Percentiles rank a stretch among this genome's conserved stretches.
phyloP scores from a whole-genome alignment of 2,113 vertebrate species.

The Eurypyga helias region DNA sequence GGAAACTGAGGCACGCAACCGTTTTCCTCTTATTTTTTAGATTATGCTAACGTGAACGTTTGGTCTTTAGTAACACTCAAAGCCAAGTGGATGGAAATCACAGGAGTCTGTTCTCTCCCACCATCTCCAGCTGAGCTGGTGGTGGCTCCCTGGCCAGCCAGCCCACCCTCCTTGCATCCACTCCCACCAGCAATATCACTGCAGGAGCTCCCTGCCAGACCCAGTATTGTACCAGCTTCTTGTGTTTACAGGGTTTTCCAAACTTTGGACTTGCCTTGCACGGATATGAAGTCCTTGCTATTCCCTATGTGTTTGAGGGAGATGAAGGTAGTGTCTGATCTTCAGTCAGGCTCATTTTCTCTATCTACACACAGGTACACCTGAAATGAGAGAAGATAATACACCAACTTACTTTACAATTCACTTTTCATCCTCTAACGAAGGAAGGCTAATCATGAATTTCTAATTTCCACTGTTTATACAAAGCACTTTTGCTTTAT shows the following conservation, averaged over 20 bases:
- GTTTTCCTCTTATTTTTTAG: not conserved
- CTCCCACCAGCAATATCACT: not conserved
- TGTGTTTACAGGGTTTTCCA: not conserved
- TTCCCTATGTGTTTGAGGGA: not conserved
- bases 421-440: not conserved
- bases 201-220: not conserved
- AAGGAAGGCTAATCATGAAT: slow-evolving; percentile 1
- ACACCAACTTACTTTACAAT: not conserved
- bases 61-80: not conserved
- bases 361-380: not conserved
- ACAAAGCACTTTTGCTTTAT: not conserved
- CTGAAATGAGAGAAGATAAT: not conserved
- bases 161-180: not conserved
- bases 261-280: not conserved
- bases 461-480: slow-evolving; percentile 42
- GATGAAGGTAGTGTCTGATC: not conserved
- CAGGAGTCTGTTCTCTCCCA: not conserved
- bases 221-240: not conserved
- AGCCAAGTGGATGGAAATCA: not conserved
- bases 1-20: not conserved
- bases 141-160: not conserved
- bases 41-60: not conserved
- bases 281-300: not conserved
- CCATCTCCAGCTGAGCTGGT: not conserved
- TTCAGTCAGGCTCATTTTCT: not conserved